Conservation (phyloP, 2,888 invertebrate species). For the Tipula unca region DNA sequence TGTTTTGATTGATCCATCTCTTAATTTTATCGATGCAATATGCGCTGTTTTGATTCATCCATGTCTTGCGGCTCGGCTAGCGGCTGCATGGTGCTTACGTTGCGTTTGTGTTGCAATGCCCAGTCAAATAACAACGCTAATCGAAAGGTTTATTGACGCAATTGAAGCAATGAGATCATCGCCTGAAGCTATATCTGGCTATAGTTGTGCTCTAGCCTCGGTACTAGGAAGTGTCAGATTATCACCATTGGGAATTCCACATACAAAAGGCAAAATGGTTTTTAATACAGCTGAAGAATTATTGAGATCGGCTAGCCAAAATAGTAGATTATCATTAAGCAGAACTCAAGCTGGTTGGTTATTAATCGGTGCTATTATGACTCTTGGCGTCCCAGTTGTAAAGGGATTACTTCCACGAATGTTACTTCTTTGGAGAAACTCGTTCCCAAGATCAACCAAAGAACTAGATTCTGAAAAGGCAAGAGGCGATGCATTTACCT, state of each 20-base stretch:
- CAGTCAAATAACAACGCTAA: slow-evolving; percentile 84
- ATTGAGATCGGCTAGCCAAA: slow-evolving; percentile 91
- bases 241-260: slow-evolving; percentile 90
- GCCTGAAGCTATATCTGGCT: slow-evolving; percentile 80
- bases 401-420: slow-evolving; percentile 87
- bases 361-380: slow-evolving; percentile 93
- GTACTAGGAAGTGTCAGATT: slow-evolving; percentile 82
- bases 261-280: slow-evolving; percentile 93
- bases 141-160: slow-evolving; percentile 81
- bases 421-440: slow-evolving; percentile 92
- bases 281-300: slow-evolving; percentile 97
- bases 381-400: slow-evolving; percentile 86
- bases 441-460: slow-evolving; percentile 92
- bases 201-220: slow-evolving; percentile 88
- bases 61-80: slow-evolving; percentile 83
- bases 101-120: slow-evolving; percentile 91
- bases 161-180: slow-evolving; percentile 85
- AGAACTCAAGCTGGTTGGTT: slow-evolving; percentile 97
- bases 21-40: slow-evolving; percentile 56
- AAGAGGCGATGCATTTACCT: slow-evolving; percentile 95
- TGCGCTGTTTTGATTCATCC: slow-evolving; percentile 80
- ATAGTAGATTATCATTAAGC: slow-evolving; percentile 87
- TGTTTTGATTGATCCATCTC: slow-evolving; percentile 77
- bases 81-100: slow-evolving; percentile 89
- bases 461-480: slow-evolving; percentile 96